A percentile compares a stretch with the other conserved stretches of the same genome.
Evolutionary conservation across 2,797 vertebrate genomes (phyloP).

Genomic region (Chelon labrosus): DNA sequence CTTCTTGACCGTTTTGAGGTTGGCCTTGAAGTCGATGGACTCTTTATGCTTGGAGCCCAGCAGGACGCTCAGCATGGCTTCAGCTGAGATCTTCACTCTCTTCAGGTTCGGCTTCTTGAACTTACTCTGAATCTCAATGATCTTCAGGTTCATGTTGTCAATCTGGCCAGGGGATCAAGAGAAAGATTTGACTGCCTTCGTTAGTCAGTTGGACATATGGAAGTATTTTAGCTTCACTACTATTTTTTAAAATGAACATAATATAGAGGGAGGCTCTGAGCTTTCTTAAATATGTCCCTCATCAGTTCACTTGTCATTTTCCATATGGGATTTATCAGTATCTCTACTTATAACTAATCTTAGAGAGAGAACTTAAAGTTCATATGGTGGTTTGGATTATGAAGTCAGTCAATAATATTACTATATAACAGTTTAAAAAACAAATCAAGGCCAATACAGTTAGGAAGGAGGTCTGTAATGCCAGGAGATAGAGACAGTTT

Average conservation of each 20-base stretch:
- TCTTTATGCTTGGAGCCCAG: slow-evolving; percentile 82
- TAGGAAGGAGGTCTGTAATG: no score
- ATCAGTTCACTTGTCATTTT: no score
- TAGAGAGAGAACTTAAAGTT: no score
- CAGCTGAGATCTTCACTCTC: slow-evolving; percentile 85
- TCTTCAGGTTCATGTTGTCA: slow-evolving; percentile 72
- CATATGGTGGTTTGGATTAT: no score
- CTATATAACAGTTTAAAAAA: no score
- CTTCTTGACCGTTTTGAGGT: slow-evolving; percentile 86
- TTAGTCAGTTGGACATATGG: neutral
- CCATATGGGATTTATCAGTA: no score
- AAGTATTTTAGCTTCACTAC: neutral
- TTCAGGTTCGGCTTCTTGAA: slow-evolving; percentile 83
- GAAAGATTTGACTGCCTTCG: neutral
- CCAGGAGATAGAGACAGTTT: no score
- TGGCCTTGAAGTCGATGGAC: slow-evolving; percentile 84
- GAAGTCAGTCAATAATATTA: no score
- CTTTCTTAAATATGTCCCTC: no score
- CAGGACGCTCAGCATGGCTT: slow-evolving; percentile 85
- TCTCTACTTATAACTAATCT: no score
- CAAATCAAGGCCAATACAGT: no score
- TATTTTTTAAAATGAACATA: neutral
- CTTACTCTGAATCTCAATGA: slow-evolving; percentile 84
- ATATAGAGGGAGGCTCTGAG: neutral
- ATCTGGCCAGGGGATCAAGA: slow-evolving; percentile 56